phyloP scores from a whole-genome alignment of 2,888 invertebrate genomes.

The Eupithecia subumbrata region DNA sequence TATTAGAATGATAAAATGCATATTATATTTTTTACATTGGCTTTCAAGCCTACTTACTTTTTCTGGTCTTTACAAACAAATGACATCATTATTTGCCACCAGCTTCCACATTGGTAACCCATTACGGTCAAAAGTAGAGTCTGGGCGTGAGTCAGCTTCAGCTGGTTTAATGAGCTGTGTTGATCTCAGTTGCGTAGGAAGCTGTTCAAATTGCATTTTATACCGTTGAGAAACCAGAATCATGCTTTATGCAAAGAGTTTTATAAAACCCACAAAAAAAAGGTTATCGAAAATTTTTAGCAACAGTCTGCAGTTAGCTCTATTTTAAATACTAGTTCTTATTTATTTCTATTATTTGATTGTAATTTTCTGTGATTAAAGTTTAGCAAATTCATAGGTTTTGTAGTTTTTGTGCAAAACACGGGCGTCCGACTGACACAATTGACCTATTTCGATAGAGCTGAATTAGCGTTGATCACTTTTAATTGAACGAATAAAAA shows the following conservation, averaged over 20 bases:
- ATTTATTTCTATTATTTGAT: too few relatives aligned
- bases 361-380: too few relatives aligned
- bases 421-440: not conserved
- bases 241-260: not conserved
- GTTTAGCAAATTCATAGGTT: not conserved
- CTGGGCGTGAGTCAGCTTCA: conserved; percentile 29
- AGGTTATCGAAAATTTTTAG: not conserved
- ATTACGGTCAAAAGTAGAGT: conserved; percentile 25
- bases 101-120: conserved; percentile 14
- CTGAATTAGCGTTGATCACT: conserved; percentile 51
- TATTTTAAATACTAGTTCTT: too few relatives aligned
- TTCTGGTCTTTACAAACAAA: not conserved
- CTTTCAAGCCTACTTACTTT: not conserved
- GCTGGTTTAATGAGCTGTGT: conserved; percentile 22
- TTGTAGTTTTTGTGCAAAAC: not conserved
- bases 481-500: conserved; percentile 40
- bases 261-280: not conserved
- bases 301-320: too few relatives aligned
- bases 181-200: conserved; percentile 28
- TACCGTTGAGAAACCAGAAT: not conserved
- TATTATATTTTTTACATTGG: not conserved
- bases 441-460: conserved; percentile 43
- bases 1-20: too few relatives aligned
- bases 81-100: conserved; percentile 21
- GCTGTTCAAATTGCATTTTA: conserved; percentile 23